A percentile compares a stretch with the other conserved stretches of the same genome.
Conservation (phyloP, 2,797 vertebrate genomes). For the Ficedula albicollis region DNA sequence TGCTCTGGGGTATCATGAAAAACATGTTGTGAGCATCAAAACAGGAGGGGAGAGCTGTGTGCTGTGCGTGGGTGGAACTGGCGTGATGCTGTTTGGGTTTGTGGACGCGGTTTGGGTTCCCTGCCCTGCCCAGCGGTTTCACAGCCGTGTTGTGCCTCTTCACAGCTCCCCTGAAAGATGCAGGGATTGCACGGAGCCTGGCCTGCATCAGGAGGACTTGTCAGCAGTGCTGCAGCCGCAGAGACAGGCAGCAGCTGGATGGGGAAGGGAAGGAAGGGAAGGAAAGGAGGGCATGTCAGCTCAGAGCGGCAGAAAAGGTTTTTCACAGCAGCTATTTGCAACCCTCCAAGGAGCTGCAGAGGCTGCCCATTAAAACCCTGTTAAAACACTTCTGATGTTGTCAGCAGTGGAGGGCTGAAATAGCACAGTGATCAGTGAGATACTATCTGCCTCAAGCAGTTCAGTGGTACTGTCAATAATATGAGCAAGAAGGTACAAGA, state of each 20-base stretch:
- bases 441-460: constrained; percentile 87
- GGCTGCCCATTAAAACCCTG: constrained; percentile 98
- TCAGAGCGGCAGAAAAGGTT: constrained; percentile 78
- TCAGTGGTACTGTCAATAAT: constrained; percentile 94
- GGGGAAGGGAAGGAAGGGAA: constrained; percentile 65
- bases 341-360: constrained; percentile 85
- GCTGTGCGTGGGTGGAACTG: accelerated
- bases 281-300: constrained; percentile 88
- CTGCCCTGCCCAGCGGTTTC: background rate
- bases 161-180: background rate
- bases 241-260: constrained; percentile 72
- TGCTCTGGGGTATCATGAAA: background rate
- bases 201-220: constrained; percentile 47
- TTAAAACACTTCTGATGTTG: constrained; percentile 99
- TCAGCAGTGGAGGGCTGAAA: constrained; percentile 89
- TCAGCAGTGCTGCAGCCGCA: constrained; percentile 67
- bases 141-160: background rate
- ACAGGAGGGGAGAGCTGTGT: background rate
- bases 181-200: background rate
- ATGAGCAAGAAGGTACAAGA: constrained; percentile 94
- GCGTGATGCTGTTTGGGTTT: background rate
- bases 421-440: constrained; percentile 80
- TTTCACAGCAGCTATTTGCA: constrained; percentile 89
- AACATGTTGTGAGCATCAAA: background rate
- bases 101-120: background rate